Evolutionary conservation across 2,113 vertebrate genomes (phyloP), one percentile per base, ranked within the genome.

Genomic region (Cynoglossus semilaevis): DNA sequence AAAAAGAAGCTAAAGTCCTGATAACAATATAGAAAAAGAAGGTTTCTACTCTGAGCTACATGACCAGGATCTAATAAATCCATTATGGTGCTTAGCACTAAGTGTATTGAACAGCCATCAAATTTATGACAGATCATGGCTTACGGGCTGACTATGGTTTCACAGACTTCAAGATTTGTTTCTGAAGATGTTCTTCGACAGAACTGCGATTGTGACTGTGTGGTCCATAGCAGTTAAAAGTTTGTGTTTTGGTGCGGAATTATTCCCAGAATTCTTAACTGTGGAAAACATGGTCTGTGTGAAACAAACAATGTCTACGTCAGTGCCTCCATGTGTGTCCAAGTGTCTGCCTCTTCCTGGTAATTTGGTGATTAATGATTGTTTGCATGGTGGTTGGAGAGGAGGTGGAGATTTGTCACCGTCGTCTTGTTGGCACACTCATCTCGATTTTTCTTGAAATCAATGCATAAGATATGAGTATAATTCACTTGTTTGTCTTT

Each of bases 281-380:
- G 22, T 29, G 22, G 50, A 65, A 54, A 75, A 70, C 15, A 43
- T n/a, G 12, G 17, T 42, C 64, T 47, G 56, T 34, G 62, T 55
- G 43, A 59, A 74, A 59, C 55, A 69, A 61, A 69, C 60, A 40
- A 62, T 35, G 69, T 50, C 58, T 64, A 57, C 15, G 35, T 68
- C 53, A 71, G 63, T 51, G 37, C 66, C 67, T 49, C 67, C 4
- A 29, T 3, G 35, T 60, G 44, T 63, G 34, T 58, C 17, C 59
- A 35, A 40, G 59, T 58, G 63, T 56, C 68, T 68, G 51, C 66
- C 29, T 72, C 51, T 71, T 66, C 84, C 74, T 43, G 63, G 63
- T 54, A 79, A 81, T 66, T 53, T 59, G 41, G 76, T 80, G 73
- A 87, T 76, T 76, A 79, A 84, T 82, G 67, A 65, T 51, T 65